Percentiles rank a stretch among this genome's conserved stretches.
Conservation (phyloP, 1,140 invertebrate species). For the Scaptomyza montana region DNA sequence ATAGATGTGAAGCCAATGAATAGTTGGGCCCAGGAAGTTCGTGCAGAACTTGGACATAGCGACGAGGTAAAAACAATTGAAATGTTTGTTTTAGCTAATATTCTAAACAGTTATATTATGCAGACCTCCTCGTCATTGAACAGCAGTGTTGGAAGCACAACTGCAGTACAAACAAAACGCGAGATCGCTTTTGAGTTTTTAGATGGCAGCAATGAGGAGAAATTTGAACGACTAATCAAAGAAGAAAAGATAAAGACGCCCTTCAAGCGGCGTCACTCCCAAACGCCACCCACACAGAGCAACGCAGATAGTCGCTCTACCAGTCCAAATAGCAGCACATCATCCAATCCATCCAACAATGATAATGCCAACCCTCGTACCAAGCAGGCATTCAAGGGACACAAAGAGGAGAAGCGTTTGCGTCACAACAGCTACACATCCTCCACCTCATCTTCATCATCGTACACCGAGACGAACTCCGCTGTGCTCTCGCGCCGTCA, state of each 20-base stretch:
- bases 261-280: slow-evolving; percentile 78
- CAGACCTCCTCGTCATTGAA: slow-evolving; percentile 65
- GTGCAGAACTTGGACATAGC: slow-evolving; percentile 62
- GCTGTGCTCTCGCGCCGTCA: slow-evolving; percentile 90
- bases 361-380: slow-evolving; percentile 12
- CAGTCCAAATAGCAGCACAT: slow-evolving; percentile 70
- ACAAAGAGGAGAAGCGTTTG: slow-evolving; percentile 68
- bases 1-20: slow-evolving; percentile 59
- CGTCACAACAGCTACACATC: slow-evolving; percentile 75
- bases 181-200: slow-evolving; percentile 76
- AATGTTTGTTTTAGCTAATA: too few relatives aligned
- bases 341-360: slow-evolving; percentile 37
- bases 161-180: slow-evolving; percentile 35
- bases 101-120: slow-evolving; percentile 2
- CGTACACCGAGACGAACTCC: slow-evolving; percentile 90
- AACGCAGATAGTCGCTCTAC: slow-evolving; percentile 68
- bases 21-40: slow-evolving; percentile 72
- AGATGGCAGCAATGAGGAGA: slow-evolving; percentile 75
- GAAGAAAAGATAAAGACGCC: slow-evolving; percentile 83
- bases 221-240: slow-evolving; percentile 77
- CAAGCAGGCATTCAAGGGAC: slow-evolving; percentile 21
- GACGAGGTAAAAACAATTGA: slow-evolving; percentile 63
- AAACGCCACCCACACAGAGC: slow-evolving; percentile 60
- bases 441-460: slow-evolving; percentile 65
- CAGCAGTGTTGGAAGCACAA: slow-evolving; percentile 53